Conservation (phyloP, 2,113 vertebrate genomes). For the Corydoras maculifer region DNA sequence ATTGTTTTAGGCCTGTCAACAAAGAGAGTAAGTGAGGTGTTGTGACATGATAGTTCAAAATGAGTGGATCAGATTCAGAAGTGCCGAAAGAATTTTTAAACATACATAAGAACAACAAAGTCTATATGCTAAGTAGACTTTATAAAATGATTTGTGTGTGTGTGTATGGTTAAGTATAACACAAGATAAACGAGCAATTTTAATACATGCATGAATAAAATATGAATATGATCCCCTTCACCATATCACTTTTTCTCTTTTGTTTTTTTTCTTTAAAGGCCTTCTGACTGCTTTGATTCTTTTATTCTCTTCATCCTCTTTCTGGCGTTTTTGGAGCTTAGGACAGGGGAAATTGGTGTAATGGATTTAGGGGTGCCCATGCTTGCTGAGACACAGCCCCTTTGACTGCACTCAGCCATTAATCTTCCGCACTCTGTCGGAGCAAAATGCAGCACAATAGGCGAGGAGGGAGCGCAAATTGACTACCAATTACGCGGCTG, state of each 20-base stretch:
- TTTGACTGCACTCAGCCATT: conserved; percentile 70
- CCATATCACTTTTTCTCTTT: conserved; percentile 51
- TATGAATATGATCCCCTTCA: conserved; percentile 23
- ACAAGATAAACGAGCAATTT: no score
- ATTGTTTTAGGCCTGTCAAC: no score
- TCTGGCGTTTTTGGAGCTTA: conserved; percentile 48
- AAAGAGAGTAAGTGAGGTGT: no score
- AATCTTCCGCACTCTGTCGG: conserved; percentile 81
- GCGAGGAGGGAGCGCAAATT: conserved; percentile 75
- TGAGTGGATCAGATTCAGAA: no score
- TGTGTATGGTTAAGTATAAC: no score
- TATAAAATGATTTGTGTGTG: no score
- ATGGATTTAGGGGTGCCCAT: conserved; percentile 77
- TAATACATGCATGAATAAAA: no score
- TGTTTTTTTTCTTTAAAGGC: conserved; percentile 45
- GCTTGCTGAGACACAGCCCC: conserved; percentile 71
- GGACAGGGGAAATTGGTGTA: conserved; percentile 77
- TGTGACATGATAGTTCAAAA: no score
- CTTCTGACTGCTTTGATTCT: conserved; percentile 64
- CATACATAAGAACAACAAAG: no score
- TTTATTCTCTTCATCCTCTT: conserved; percentile 40
- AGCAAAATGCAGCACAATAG: conserved; percentile 76
- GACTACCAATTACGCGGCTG: conserved; percentile 80
- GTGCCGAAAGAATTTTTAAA: no score
- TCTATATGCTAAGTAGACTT: no score